A percentile compares a stretch with the other conserved stretches of the same genome.
Evolutionary conservation across 2,888 invertebrate species (phyloP).

Genomic region (Listrodromus nycthemerus): DNA sequence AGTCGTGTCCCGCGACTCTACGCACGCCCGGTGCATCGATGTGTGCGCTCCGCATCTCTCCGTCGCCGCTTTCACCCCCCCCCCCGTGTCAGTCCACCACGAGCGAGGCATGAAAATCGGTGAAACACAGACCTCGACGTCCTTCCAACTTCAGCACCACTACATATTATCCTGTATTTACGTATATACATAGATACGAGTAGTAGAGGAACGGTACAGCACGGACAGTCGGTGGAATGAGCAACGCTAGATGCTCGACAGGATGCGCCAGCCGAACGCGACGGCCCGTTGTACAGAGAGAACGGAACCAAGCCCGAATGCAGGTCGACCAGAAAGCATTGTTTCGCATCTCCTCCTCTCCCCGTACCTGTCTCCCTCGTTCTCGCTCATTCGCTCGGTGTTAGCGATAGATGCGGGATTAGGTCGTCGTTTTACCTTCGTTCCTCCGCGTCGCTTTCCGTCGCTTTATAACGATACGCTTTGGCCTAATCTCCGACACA

Average conservation of each 20-base stretch:
- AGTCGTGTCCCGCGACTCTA: slow-evolving; percentile 41
- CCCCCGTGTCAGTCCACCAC: slow-evolving; percentile 22
- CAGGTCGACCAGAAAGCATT: slow-evolving; percentile 69
- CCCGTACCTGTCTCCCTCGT: slow-evolving; percentile 34
- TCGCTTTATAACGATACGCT: slow-evolving; percentile 58
- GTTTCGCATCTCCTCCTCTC: slow-evolving; percentile 54
- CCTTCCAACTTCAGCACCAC: slow-evolving; percentile 29
- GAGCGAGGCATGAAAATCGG: slow-evolving; percentile 53
- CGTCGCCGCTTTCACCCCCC: neutral
- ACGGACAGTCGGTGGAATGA: slow-evolving; percentile 29
- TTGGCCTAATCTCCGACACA: slow-evolving; percentile 55
- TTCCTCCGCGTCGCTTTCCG: slow-evolving; percentile 28
- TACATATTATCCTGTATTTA: slow-evolving; percentile 10
- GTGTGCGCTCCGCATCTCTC: neutral
- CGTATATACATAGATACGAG: neutral
- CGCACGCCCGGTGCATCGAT: slow-evolving; percentile 37
- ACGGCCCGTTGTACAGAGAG: slow-evolving; percentile 51
- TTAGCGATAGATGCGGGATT: slow-evolving; percentile 61
- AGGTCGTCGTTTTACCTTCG: slow-evolving; percentile 59
- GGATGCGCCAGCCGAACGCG: slow-evolving; percentile 62
- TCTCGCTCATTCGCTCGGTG: slow-evolving; percentile 33
- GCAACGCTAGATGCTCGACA: slow-evolving; percentile 62
- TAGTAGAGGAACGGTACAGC: neutral
- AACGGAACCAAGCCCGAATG: slow-evolving; percentile 67
- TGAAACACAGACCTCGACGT: slow-evolving; percentile 54